Evolutionary conservation across 2,888 invertebrate genomes (phyloP), one percentile per base, ranked within the genome.

Genomic region (Platycheirus rosarum): DNA sequence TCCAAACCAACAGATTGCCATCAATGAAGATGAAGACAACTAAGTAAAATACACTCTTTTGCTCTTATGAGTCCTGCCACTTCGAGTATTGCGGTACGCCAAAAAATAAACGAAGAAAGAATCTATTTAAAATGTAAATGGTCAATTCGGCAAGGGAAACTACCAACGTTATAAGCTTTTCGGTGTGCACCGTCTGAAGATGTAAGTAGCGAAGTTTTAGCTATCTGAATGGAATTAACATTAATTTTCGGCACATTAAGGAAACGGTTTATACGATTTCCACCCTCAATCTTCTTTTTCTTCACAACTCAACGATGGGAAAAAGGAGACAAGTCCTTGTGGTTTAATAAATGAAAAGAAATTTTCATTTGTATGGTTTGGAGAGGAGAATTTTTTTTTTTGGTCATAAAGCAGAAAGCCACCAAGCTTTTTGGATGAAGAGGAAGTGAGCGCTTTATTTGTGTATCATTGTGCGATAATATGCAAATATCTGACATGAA

Each of bases 181-280:
- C 55, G 35, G 13, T 29, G 66, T 62, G 60, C 32, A 53, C 13
- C 80, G 66, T 76, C 71, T 77, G 77, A 77, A 77, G 66, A 62
- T 77, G 71, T 82, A 77, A 82, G 71, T 68, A 77, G 77, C 82
- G 71, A 82, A 76, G 77, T 68, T 71, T 77, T 82, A 68, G 77
- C 71, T 82, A 82, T 82, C 82, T 82, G 82, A 82, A 82, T 82
- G 82, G 77, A 82, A 82, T 82, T 82, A 82, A 82, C 82, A 82
- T 82, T 82, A 82, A 82, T 82, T 82, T 82, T 82, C 68, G 82
- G 82, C 82, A 77, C 77, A 82, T 82, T 77, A 77, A 82, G 82
- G 82, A 82, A 77, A 71, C 77, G 63, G 68, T 73, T 35, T 37
- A 11, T 55, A 82, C 71, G 71, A 68, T 71, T 68, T 51, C 63